Conservation (phyloP, 2,797 vertebrate species). For the Orestias chungarensis region DNA sequence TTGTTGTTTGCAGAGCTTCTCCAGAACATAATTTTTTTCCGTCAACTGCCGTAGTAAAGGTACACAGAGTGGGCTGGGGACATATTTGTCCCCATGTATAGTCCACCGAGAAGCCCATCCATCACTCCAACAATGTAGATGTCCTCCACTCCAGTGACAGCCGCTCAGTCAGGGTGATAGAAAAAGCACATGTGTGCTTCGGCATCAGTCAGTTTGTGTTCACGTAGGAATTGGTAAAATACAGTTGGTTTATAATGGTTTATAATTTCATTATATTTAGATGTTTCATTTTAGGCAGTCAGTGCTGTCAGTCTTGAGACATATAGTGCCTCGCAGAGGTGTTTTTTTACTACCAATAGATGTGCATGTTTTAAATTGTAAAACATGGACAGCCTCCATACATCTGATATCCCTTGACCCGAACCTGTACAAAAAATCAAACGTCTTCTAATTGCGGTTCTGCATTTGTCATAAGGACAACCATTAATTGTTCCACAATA, state of each 20-base stretch:
- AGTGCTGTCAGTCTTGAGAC: neutral
- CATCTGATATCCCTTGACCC: neutral
- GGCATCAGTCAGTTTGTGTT: neutral
- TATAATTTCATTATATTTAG: neutral
- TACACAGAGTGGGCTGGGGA: constrained; percentile 35
- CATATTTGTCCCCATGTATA: constrained; percentile 12
- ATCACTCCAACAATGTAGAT: constrained; percentile 73
- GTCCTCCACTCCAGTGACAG: constrained; percentile 58
- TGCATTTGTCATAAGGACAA: neutral
- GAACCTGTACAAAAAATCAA: neutral
- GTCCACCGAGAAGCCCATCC: constrained; percentile 54
- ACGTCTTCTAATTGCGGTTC: neutral
- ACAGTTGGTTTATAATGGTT: neutral
- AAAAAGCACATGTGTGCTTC: constrained; percentile 4
- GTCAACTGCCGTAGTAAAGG: constrained; percentile 40
- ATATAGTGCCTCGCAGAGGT: neutral
- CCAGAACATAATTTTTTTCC: constrained; percentile 45
- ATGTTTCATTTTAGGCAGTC: neutral
- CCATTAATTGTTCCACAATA: neutral
- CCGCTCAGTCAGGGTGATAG: constrained; percentile 44
- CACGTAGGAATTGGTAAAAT: neutral
- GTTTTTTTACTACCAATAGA: neutral
- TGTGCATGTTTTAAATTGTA: too few species aligned
- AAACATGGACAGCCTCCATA: neutral
- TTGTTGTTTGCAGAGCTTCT: constrained; percentile 11